Percentiles rank a stretch among this genome's conserved stretches.
Evolutionary conservation across 92 coral and sea anemone species (phyloP).

Genomic region (Isaurus tuberculatus): DNA sequence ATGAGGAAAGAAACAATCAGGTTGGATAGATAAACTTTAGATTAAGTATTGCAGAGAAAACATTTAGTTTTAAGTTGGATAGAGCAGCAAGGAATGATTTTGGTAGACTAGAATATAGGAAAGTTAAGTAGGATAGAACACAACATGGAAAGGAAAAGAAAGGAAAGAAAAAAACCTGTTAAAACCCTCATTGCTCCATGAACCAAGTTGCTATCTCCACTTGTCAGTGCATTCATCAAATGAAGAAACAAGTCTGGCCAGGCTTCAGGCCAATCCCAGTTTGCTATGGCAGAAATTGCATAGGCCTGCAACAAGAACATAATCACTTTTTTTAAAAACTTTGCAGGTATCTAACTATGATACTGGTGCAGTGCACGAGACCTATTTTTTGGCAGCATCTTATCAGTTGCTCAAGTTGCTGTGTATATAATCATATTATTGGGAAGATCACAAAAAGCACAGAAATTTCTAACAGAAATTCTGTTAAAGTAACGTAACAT

Average conservation of each 20-base stretch:
- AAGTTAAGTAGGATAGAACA: not conserved
- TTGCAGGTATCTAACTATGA: not conserved
- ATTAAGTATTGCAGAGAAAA: too few relatives aligned
- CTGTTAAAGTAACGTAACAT: too few relatives aligned
- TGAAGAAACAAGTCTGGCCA: slow-evolving; percentile 97
- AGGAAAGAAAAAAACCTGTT: slow-evolving; percentile 65
- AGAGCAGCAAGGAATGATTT: not conserved
- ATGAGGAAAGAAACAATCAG: too few relatives aligned
- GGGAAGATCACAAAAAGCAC: too few relatives aligned
- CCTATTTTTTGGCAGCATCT: too few relatives aligned
- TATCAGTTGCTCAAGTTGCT: too few relatives aligned
- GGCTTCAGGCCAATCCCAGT: slow-evolving; percentile 99
- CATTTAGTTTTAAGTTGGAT: not conserved
- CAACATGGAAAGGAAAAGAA: not conserved
- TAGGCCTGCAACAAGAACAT: slow-evolving; percentile 73
- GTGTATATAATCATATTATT: too few relatives aligned
- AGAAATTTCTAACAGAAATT: too few relatives aligned
- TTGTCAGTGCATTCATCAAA: slow-evolving; percentile 90
- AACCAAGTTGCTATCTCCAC: slow-evolving; percentile 87
- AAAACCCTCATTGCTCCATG: slow-evolving; percentile 99
- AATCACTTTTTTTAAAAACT: not conserved
- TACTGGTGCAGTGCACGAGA: not conserved
- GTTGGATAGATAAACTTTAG: too few relatives aligned
- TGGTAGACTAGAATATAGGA: not conserved
- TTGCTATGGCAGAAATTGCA: slow-evolving; percentile 97